Evolutionary conservation across 2,797 vertebrate genomes (phyloP).

Genomic region (Peromyscus melanophrys): DNA sequence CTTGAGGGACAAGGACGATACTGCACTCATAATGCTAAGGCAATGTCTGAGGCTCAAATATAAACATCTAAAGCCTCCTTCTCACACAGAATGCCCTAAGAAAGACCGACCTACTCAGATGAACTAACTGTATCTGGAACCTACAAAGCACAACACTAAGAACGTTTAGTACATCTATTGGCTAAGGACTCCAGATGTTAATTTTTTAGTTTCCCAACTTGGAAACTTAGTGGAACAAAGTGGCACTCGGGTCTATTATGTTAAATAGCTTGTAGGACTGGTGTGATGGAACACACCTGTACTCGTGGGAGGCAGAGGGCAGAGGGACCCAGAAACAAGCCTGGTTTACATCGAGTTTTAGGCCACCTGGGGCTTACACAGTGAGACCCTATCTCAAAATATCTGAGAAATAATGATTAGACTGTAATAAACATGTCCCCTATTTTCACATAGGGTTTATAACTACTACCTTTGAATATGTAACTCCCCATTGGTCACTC

Average conservation of each 20-base stretch:
- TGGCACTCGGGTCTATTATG: not conserved
- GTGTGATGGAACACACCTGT: not conserved
- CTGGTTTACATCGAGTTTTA: not conserved
- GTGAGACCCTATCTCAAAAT: not conserved
- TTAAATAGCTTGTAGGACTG: not conserved
- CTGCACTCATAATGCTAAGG: not conserved
- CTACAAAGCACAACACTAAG: not conserved
- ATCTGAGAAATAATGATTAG: not conserved
- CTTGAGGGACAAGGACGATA: not conserved
- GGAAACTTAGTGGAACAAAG: not conserved
- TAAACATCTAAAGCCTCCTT: not conserved
- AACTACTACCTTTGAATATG: slow-evolving; percentile 12
- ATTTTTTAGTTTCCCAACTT: slow-evolving; percentile 15
- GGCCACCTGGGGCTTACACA: not conserved
- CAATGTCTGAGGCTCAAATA: not conserved
- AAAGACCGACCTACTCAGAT: not conserved
- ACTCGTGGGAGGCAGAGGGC: not conserved
- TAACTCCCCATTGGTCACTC: not conserved
- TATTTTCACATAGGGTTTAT: not conserved
- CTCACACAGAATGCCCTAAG: not conserved
- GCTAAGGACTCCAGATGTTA: not conserved
- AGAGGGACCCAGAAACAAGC: too few relatives aligned
- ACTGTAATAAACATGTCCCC: not conserved
- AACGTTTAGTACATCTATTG: not conserved
- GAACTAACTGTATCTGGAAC: not conserved